Evolutionary conservation across 2,113 vertebrate genomes (phyloP).

Genomic region (Pelecanus crispus): DNA sequence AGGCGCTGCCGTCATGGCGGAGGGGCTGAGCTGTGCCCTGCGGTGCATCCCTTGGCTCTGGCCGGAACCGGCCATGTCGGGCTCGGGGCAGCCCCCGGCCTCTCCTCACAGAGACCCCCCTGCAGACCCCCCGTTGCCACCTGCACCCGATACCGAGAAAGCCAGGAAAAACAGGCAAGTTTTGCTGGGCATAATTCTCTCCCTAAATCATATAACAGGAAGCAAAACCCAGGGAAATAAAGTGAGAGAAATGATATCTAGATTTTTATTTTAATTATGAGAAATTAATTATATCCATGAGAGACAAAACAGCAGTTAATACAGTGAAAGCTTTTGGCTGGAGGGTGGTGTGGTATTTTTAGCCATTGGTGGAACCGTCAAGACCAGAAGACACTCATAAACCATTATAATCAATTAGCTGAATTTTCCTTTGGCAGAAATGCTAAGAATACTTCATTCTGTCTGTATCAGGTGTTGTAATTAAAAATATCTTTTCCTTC

Average conservation of each 20-base stretch:
- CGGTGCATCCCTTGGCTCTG: rapidly evolving
- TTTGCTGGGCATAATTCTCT: background rate
- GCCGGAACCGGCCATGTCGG: background rate
- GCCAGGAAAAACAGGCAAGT: background rate
- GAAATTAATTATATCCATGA: background rate
- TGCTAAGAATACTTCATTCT: background rate
- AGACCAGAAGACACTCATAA: background rate
- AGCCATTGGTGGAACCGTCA: background rate
- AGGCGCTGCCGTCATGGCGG: background rate
- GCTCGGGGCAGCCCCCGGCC: rapidly evolving
- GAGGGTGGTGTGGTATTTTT: background rate
- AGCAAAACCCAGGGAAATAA: background rate
- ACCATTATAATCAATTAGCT: background rate
- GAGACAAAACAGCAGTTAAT: background rate
- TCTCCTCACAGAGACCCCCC: background rate
- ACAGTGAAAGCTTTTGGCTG: background rate
- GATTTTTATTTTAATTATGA: background rate
- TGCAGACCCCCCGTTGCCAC: background rate
- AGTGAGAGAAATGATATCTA: background rate
- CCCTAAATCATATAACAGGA: background rate
- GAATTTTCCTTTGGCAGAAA: background rate
- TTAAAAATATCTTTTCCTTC: background rate
- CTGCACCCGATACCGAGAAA: background rate
- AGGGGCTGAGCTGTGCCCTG: background rate
- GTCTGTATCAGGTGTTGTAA: background rate